Evolutionary conservation across 2,113 vertebrate species (phyloP).

Genomic region (Etheostoma spectabile): DNA sequence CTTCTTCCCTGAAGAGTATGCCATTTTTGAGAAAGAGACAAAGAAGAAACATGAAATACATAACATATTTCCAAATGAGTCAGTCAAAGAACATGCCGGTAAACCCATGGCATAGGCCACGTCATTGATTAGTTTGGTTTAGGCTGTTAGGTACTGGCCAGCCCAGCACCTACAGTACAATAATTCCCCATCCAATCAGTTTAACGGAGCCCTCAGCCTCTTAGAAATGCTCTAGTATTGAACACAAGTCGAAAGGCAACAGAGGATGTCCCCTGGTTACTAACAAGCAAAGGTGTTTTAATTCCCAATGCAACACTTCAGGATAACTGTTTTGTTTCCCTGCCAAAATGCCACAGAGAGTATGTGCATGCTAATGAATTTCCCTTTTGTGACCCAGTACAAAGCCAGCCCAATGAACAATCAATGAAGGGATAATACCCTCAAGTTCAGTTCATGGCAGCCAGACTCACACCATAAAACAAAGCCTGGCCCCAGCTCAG

Average conservation of each 20-base stretch:
- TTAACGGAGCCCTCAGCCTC: constrained; percentile 14
- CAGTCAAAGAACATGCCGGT: not conserved
- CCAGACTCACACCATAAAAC: constrained; percentile 50
- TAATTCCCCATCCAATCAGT: constrained; percentile 4
- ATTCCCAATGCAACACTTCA: constrained; percentile 61
- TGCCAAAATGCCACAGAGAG: constrained; percentile 72
- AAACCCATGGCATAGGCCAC: not conserved
- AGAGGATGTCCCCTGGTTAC: constrained; percentile 34
- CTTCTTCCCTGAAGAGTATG: not conserved
- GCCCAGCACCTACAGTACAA: not conserved
- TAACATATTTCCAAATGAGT: not conserved
- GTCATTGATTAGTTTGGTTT: constrained; percentile 22
- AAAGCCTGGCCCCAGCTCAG: constrained; percentile 40
- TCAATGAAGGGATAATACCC: constrained; percentile 60
- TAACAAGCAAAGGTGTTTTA: constrained; percentile 48
- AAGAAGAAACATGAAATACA: not conserved
- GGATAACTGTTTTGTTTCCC: constrained; percentile 56
- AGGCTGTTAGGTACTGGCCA: not conserved
- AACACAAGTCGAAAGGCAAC: constrained; percentile 28
- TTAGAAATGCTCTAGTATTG: constrained; percentile 36
- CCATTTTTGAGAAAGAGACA: not conserved
- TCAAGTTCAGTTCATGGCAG: constrained; percentile 47
- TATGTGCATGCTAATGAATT: constrained; percentile 72
- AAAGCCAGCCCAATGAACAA: constrained; percentile 52
- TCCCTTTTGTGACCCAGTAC: constrained; percentile 52